Evolutionary conservation across 2,797 vertebrate species (phyloP), one percentile per base, ranked within the genome.

Genomic region (Allobates femoralis): DNA sequence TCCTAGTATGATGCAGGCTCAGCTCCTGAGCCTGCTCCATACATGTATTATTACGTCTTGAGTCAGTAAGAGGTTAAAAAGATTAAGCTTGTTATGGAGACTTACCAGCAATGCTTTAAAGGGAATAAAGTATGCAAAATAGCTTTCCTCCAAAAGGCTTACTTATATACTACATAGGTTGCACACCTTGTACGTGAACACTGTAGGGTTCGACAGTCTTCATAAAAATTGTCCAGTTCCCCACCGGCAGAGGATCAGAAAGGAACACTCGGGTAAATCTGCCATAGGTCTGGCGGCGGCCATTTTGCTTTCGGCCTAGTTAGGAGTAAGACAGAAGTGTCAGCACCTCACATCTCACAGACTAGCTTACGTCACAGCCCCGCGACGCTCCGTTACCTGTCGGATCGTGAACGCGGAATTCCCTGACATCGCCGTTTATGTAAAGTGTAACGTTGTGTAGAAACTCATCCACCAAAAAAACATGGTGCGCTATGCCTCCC

Each of bases 181-280:
- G 14, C 89, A 91, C 60, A 98, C 97, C 96, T 92, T 96, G 95
- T 26, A 96, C 92, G 67, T 91, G 94, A 67, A 97, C 93, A 5
- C 91, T 92, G 50, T 96, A 86, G 58, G 83, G 91, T 23, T 94
- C 93, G 0, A 91, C 86, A 28, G 94, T 92, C 85, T 56, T 90
- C 86, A 94, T 75, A 6, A 69, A 88, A 53, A 97, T 90, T 23
- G 90, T 92, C 96, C 97, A 98, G 53, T 90, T 90, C 34, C 97
- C 96, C 26, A 89, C 87, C 77, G 93, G 82, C 10, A 94, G 88
- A 6, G 95, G 95, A 56, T 93, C 89, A 62, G 92, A 86, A 58
- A 97, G 81, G 7, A 85, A 91, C 85, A 97, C 90, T 56, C 94
- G 92, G 88, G 94, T 95, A 81, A 97, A 93, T 89, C 94, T 94